phyloP scores from a whole-genome alignment of 2,113 vertebrate genomes.

The Otocyon megalotis region DNA sequence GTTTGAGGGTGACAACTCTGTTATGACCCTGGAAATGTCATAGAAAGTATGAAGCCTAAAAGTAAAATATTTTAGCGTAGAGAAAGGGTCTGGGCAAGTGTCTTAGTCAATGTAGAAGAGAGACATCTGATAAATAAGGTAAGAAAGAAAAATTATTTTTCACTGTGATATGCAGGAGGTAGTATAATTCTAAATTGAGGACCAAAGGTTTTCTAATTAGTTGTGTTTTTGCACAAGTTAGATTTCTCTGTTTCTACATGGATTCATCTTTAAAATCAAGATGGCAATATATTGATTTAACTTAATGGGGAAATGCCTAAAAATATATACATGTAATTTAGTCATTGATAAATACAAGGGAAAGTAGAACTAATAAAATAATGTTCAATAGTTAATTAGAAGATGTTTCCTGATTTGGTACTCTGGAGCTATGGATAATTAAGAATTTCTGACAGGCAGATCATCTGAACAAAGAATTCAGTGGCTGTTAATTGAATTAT shows the following conservation, averaged over 20 bases:
- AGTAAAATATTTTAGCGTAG: neutral
- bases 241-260: neutral
- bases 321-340: neutral
- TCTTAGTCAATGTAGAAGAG: neutral
- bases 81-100: neutral
- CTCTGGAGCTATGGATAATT: conserved; percentile 33
- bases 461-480: conserved; percentile 18
- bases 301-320: neutral
- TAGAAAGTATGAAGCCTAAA: neutral
- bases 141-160: neutral
- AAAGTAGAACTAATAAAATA: conserved; percentile 3
- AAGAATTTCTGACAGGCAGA: conserved; percentile 53
- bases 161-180: neutral
- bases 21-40: neutral
- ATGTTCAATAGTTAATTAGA: conserved; percentile 43
- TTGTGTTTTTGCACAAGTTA: neutral
- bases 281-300: conserved; percentile 23
- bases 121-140: neutral
- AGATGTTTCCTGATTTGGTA: conserved; percentile 60
- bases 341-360: conserved; percentile 51
- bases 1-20: neutral
- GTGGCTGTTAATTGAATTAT: conserved; percentile 62
- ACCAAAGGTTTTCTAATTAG: neutral
- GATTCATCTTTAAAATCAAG: conserved; percentile 48
- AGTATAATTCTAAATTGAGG: neutral